Percentiles rank a stretch among this genome's conserved stretches.
phyloP scores from a whole-genome alignment of 2,797 vertebrate species.

The Etheostoma perlongum region DNA sequence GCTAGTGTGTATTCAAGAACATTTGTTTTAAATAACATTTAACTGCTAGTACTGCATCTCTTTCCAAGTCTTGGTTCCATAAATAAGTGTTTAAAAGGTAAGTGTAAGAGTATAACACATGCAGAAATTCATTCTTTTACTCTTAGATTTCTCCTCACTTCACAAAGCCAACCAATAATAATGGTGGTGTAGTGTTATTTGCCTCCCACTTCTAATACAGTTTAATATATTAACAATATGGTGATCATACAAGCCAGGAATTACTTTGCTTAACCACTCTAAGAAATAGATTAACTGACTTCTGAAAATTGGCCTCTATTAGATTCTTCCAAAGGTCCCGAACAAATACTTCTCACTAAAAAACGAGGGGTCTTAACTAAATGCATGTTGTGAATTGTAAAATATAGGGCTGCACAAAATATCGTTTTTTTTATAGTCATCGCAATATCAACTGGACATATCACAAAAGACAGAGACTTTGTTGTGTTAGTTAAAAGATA shows the following conservation, averaged over 20 bases:
- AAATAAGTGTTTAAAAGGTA: not conserved
- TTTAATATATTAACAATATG: not conserved
- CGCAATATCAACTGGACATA: too few relatives aligned
- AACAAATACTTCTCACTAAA: conserved; percentile 4
- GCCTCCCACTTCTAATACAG: not conserved
- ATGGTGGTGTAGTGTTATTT: not conserved
- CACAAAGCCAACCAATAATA: not conserved
- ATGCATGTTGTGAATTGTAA: not conserved
- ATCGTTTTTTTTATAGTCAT: too few relatives aligned
- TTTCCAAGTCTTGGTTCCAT: not conserved
- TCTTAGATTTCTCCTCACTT: not conserved
- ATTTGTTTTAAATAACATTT: not conserved
- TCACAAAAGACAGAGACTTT: too few relatives aligned
- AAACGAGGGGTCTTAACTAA: not conserved
- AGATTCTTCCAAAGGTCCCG: not conserved
- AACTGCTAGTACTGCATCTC: not conserved
- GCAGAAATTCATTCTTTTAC: not conserved
- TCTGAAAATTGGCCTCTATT: not conserved
- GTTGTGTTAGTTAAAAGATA: too few relatives aligned
- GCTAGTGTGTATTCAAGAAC: not conserved
- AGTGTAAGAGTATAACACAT: not conserved
- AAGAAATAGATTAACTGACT: not conserved
- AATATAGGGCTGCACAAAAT: too few relatives aligned
- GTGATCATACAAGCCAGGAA: not conserved
- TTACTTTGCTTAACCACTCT: not conserved